Evolutionary conservation across 2,113 vertebrate species (phyloP).

Genomic region (Platanista minor): DNA sequence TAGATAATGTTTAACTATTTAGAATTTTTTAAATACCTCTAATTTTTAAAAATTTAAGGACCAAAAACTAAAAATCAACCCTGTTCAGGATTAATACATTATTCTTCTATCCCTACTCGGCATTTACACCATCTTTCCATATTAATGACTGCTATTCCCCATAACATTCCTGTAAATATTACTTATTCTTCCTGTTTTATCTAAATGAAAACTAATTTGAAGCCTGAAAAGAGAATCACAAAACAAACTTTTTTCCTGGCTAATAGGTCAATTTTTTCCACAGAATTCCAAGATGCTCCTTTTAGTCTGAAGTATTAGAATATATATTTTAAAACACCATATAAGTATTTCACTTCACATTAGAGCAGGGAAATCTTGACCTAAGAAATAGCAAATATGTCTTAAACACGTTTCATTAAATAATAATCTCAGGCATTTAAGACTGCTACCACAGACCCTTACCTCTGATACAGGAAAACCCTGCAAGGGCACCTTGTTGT

Average conservation of each 20-base stretch:
- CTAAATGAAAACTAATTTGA: constrained; percentile 2
- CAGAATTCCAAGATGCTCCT: background rate
- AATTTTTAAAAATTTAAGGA: constrained; percentile 3
- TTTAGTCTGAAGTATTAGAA: background rate
- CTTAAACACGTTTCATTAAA: constrained; percentile 26
- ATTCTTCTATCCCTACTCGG: background rate
- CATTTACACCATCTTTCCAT: background rate
- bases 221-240: background rate
- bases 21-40: background rate
- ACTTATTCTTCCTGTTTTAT: background rate
- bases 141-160: background rate
- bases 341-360: background rate
- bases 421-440: background rate
- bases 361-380: background rate
- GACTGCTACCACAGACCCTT: background rate
- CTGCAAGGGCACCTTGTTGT: no score
- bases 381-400: background rate
- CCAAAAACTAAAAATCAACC: background rate
- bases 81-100: background rate
- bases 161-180: background rate
- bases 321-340: background rate
- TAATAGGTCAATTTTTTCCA: background rate
- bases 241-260: background rate
- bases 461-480: background rate
- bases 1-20: background rate